A percentile compares a stretch with the other conserved stretches of the same genome.
phyloP scores from a whole-genome alignment of 2,888 invertebrate species.

The Pseudeuparius sepicola region DNA sequence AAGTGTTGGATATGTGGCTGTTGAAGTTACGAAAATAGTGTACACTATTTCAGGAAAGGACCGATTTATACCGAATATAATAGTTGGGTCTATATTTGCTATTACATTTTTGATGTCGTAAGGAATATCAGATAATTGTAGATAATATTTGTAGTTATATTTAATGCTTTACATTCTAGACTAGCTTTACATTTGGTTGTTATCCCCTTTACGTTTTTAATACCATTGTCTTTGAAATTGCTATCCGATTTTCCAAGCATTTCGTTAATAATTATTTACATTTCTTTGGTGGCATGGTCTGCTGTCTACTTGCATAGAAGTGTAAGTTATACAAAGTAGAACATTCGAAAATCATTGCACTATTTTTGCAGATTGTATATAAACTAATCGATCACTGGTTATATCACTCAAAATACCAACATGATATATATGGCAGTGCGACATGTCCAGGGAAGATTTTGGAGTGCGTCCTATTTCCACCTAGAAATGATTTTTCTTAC shows the following conservation, averaged over 20 bases:
- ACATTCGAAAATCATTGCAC: too few species aligned
- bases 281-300: constrained; percentile 22
- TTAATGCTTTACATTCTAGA: too few species aligned
- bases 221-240: constrained; percentile 20
- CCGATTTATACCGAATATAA: constrained; percentile 14
- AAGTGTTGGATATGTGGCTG: too few species aligned
- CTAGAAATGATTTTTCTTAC: constrained; percentile 24
- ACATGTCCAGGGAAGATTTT: constrained; percentile 20
- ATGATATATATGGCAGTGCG: too few species aligned
- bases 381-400: constrained; percentile 24
- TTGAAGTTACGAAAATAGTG: constrained; percentile 23
- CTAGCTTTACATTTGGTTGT: constrained; percentile 19
- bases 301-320: too few species aligned
- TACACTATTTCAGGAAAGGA: constrained; percentile 23
- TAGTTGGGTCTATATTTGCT: constrained; percentile 16
- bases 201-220: constrained; percentile 23
- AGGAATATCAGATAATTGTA: too few species aligned
- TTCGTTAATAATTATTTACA: constrained; percentile 18
- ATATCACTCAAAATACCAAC: constrained; percentile 20
- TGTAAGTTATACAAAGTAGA: too few species aligned
- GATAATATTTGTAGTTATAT: too few species aligned
- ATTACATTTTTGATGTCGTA: constrained; percentile 21
- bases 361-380: constrained; percentile 23
- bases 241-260: constrained; percentile 19
- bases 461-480: constrained; percentile 26